Conservation (phyloP, 2,888 invertebrate genomes). For the Anaspis maculata region DNA sequence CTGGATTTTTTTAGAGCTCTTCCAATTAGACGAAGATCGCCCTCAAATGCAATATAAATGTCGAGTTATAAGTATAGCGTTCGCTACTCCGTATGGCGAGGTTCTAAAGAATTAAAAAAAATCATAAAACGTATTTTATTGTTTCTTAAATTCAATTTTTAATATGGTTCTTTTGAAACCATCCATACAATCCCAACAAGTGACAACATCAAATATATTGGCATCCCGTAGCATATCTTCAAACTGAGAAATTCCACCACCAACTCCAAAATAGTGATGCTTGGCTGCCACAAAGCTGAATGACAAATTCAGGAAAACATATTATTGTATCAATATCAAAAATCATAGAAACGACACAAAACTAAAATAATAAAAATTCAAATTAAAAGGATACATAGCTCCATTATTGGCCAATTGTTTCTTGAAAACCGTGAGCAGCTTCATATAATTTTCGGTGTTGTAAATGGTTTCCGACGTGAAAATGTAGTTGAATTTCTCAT, state of each 20-base stretch:
- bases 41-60: too few species aligned
- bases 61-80: too few species aligned
- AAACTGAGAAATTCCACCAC: slow-evolving; percentile 77
- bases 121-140: too few species aligned
- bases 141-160: slow-evolving; percentile 42
- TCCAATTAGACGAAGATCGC: too few species aligned
- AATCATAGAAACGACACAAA: too few species aligned
- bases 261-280: slow-evolving; percentile 90
- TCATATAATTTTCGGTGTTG: slow-evolving; percentile 68
- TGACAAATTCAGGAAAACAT: background rate
- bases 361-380: too few species aligned
- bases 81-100: too few species aligned
- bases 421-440: slow-evolving; percentile 62
- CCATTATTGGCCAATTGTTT: slow-evolving; percentile 55
- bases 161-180: slow-evolving; percentile 59
- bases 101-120: too few species aligned
- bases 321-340: background rate
- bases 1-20: too few species aligned
- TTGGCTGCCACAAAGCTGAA: slow-evolving; percentile 79
- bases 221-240: slow-evolving; percentile 51
- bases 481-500: slow-evolving; percentile 68
- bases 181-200: slow-evolving; percentile 56
- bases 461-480: slow-evolving; percentile 92
- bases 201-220: slow-evolving; percentile 46
- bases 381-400: slow-evolving; percentile 48